Conservation (phyloP, 2,113 vertebrate genomes). For the Corythaixoides concolor region DNA sequence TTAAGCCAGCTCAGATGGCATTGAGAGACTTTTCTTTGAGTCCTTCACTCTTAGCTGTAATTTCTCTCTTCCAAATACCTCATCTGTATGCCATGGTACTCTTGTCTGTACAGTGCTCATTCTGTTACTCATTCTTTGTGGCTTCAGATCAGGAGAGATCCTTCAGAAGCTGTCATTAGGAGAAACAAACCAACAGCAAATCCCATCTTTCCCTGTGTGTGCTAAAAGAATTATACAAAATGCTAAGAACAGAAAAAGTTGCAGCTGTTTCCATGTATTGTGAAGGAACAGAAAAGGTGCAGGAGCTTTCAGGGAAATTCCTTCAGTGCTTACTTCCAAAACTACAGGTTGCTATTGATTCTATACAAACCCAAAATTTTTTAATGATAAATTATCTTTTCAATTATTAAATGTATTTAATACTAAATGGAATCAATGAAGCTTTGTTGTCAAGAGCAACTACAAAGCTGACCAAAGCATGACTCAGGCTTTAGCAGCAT, state of each 20-base stretch:
- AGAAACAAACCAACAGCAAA: background rate
- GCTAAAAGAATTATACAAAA: background rate
- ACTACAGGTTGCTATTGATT: background rate
- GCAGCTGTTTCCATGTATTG: background rate
- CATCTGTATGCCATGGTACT: background rate
- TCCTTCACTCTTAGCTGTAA: background rate
- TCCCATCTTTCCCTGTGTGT: background rate
- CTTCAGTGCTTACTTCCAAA: background rate
- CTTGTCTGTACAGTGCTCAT: background rate
- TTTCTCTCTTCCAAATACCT: background rate
- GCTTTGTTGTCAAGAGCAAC: background rate
- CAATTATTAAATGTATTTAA: background rate
- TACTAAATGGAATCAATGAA: background rate
- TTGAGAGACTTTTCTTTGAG: background rate
- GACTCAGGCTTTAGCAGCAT: background rate
- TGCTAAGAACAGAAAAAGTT: background rate
- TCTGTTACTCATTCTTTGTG: background rate
- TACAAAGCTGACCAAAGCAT: background rate
- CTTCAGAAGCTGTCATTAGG: background rate
- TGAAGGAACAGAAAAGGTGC: background rate
- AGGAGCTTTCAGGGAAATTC: background rate
- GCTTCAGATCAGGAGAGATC: background rate
- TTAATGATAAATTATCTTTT: background rate
- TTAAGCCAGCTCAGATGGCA: background rate
- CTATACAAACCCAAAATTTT: background rate